Base-by-base conservation (phyloP, 2,113 vertebrate genomes). In the Anhinga rufa region DNA sequence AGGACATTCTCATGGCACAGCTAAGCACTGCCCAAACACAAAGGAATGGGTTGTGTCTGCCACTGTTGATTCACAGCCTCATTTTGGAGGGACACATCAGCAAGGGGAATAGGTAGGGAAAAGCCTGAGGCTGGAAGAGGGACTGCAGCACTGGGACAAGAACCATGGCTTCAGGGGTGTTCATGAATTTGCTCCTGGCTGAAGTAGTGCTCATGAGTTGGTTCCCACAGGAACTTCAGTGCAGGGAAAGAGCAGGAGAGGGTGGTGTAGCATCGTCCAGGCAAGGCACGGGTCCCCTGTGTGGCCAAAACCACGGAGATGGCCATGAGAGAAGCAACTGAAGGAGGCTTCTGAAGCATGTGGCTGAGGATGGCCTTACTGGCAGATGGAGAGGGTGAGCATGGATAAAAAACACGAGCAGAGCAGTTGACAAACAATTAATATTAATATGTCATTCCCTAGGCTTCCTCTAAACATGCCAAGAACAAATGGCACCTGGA, bases 151-250 rank as follows among this genome's bases (percentile, higher is more conserved):
- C 40, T 15, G 17, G 26, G 28, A 14, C 17, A 32, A 70, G 17
- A 64, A 24, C 12, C 1, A 0, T 24, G 48, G 71, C 38, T 54
- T 12, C 4, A 12, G n/a, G 7, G 29, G 7, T 3, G 6, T 9
- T 64, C 4, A 7, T 22, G n/a, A 22, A 32, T 72, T 83, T 61
- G 17, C n/a, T 85, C 36, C 72, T 71, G 69, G 26, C 36, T 1
- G 1, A 32, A 36, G 29, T 5, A 31, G 40, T 9, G 20, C 49
- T 25, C 17, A 12, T 9, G 10, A 66, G 20, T 25, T 86, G 28
- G 34, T 52, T 86, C 49, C 52, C 31, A 25, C 4, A n/a, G 58
- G 69, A 13, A 13, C 38, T 68, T 51, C 17, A 32, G n/a, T 42
- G 54, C 31, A 54, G 42, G 10, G 4, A 9, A n/a, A 24, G 14